Base-by-base conservation (phyloP, 2,113 vertebrate genomes). In the Aspiorhynchus laticeps region DNA sequence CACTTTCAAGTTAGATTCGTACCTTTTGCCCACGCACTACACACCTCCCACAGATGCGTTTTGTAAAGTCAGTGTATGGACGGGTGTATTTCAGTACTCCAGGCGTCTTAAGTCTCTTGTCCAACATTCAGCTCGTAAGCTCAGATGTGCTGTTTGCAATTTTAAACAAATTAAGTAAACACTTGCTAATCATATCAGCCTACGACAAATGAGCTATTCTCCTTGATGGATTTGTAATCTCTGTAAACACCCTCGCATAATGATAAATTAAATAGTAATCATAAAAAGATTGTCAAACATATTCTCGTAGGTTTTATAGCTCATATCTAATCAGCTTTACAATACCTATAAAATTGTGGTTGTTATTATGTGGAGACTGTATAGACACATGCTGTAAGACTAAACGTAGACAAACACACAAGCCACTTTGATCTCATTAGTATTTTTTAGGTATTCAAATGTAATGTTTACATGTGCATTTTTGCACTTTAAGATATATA, bases 41-140 rank as follows among this genome's bases (percentile, higher is more conserved):
- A 86, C 24, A 80, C 85, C 85, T 80, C 85, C 85, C 76, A 86
- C 77, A 71, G 85, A 86, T 86, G 61, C 15, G 48, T 78, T 73
- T 76, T 53, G 86, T 43, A 82, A 51, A 73, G 69, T 41, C 19
- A 59, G 46, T 8, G 56, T 28, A 74, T 48, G 51, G 38, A 84
- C 24, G 75, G 31, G 65, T 80, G 85, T 86, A 86, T 80, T 53
- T 36, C 48, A 79, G 33, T 75, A 74, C 71, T 46, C 17, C 28
- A 36, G n/a, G 67, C 69, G 33, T 24, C 69, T 46, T 46, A 80
- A 84, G 65, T 65, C 38, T 84, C 82, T 26, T 24, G 67, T 85
- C 77, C 67, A 88, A 75, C 73, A 80, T 77, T 86, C 41, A 51
- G 46, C 78, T 85, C 12, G 19, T 28, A 24, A 82, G 33, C 75